These are phyloP conservation scores for Carterocephalus palaemon DNA, from an alignment of 2,888 invertebrate genomes.

Conservation along the genomic window DNA sequence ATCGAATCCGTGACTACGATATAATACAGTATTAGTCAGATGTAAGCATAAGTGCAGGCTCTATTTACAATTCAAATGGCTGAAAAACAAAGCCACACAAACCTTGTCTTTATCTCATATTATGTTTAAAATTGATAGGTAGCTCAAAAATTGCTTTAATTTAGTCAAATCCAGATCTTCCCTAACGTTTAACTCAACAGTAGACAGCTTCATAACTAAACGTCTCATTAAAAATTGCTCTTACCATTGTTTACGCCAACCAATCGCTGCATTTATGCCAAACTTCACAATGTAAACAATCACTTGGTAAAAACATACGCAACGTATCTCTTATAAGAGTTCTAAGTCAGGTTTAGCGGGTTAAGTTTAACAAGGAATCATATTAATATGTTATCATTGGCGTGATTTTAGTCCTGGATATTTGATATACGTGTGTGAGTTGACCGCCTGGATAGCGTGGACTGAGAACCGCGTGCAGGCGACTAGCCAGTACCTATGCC, in stretches of 20 bases:
- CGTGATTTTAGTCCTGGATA: conserved; percentile 28
- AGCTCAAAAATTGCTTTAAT: too few relatives aligned
- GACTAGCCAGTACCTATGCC: conserved; percentile 63
- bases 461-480: conserved; percentile 57
- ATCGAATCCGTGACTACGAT: conserved; percentile 24
- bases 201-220: background rate
- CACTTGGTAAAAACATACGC: conserved; percentile 9
- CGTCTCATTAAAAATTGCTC: conserved; percentile 2
- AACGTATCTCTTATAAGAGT: background rate
- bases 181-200: too few relatives aligned
- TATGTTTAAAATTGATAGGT: too few relatives aligned
- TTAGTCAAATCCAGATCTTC: too few relatives aligned
- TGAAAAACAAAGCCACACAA: conserved; percentile 5
- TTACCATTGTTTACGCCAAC: conserved; percentile 19
- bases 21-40: conserved; percentile 9
- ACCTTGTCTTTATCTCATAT: conserved; percentile 4
- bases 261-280: conserved; percentile 11
- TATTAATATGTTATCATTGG: conserved; percentile 3
- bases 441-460: conserved; percentile 64
- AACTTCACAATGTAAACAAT: conserved; percentile 20
- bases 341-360: conserved; percentile 6
- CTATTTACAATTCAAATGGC: conserved; percentile 38
- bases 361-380: background rate
- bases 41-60: conserved; percentile 12
- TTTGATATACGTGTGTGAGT: conserved; percentile 51